Evolutionary conservation across 2,888 invertebrate species (phyloP), one percentile per base, ranked within the genome.

Genomic region (Linyphia triangularis): DNA sequence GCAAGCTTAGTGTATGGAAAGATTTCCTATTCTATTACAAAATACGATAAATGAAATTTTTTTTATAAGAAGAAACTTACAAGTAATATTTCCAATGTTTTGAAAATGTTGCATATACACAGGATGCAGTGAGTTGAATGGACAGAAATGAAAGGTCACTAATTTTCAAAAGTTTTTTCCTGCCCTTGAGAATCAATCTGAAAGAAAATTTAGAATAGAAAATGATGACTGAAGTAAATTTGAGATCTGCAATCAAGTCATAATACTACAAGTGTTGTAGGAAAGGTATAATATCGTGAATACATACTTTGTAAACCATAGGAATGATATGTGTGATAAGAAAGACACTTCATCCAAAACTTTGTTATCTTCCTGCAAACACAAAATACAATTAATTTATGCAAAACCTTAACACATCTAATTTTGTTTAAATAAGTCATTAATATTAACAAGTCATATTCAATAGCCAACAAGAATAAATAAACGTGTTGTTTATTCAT

Each of bases 241-340:
- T 16, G n/a, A 28, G 16, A 9, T n/a, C n/a, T 28, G n/a, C n/a
- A n/a, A n/a, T n/a, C n/a, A n/a, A n/a, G n/a, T n/a, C n/a, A 33
- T 33, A 67, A 30, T 28, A 13, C 13, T n/a, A 28, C 24, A 3
- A 13, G 19, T 59, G 13, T 63, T 30, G 0, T 33, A 19, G 30
- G 4, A n/a, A 30, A n/a, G 30, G n/a, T 6, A 16, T 30, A 13
- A 33, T 1, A 73, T 28, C 22, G 16, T 3, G 9, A 19, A 28
- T 26, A 59, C 73, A 43, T 26, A 79, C 85, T 33, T 86, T 16
- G 33, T 79, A 65, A 86, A 86, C 85, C 85, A 86, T 6, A 57
- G 1, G 33, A 33, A 79, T 26, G 79, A 26, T 16, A 79, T 26
- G 33, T 28, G 26, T 33, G 79, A 19, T 7, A 86, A 6, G 33